Percentiles rank a stretch among this genome's conserved stretches.
These are phyloP conservation scores for Nowickia ferox DNA, from an alignment of 2,888 invertebrate species.

Conservation along the genomic window DNA sequence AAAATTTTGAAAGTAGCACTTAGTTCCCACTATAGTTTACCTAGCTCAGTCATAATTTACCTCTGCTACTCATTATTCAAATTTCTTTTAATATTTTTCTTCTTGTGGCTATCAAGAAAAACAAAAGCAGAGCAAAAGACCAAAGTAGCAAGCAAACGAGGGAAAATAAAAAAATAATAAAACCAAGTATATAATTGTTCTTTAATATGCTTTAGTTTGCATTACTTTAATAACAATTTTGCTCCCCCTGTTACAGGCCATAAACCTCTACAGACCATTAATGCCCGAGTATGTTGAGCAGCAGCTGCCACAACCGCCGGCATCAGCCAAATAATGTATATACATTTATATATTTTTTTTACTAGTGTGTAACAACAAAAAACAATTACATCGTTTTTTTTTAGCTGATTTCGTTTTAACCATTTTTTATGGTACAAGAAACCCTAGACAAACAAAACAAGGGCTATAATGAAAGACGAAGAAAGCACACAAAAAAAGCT, in stretches of 20 bases:
- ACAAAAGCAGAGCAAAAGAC: constrained; percentile 30
- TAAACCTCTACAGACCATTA: constrained; percentile 71
- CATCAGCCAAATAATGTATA: constrained; percentile 39
- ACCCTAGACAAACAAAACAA: constrained; percentile 56
- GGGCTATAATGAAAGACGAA: constrained; percentile 34
- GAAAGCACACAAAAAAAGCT: constrained; percentile 1
- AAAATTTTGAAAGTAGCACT: background rate
- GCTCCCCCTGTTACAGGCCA: constrained; percentile 68
- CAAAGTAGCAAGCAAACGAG: constrained; percentile 21
- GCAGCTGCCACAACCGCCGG: constrained; percentile 28
- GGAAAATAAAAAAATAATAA: constrained; percentile 11
- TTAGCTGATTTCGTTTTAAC: constrained; percentile 48
- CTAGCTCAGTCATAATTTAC: constrained; percentile 5
- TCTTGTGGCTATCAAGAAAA: constrained; percentile 14
- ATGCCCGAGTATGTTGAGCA: constrained; percentile 46
- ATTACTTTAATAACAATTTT: constrained; percentile 68
- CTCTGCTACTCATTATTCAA: constrained; percentile 28
- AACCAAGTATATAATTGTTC: constrained; percentile 67
- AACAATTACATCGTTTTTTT: constrained; percentile 68
- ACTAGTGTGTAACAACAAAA: constrained; percentile 64
- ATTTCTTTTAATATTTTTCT: background rate
- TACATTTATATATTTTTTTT: background rate
- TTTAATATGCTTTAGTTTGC: constrained; percentile 72
- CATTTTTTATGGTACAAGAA: constrained; percentile 52
- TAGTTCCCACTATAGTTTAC: background rate